Conservation (phyloP, 2,888 invertebrate species). For the Eupsilia transversa region DNA sequence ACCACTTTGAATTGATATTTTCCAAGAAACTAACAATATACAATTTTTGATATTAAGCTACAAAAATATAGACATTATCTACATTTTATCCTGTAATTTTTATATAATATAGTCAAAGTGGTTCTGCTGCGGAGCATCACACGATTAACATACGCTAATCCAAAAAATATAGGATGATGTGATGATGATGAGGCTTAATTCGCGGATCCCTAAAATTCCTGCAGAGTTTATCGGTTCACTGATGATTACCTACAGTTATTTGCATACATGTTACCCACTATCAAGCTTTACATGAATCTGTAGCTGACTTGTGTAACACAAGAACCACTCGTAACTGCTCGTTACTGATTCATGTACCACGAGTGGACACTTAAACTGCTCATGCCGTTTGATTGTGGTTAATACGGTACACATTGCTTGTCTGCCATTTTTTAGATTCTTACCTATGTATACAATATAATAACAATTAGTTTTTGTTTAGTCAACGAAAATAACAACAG, state of each 20-base stretch:
- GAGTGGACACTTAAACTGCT: slow-evolving; percentile 1
- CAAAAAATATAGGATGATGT: slow-evolving; percentile 15
- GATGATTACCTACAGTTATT: slow-evolving; percentile 24
- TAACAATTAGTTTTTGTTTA: too few relatives aligned
- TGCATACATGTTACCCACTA: too few relatives aligned
- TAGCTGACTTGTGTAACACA: too few relatives aligned
- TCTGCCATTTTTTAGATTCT: slow-evolving; percentile 19
- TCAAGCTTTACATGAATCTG: too few relatives aligned
- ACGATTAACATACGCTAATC: slow-evolving; percentile 13
- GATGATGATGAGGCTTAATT: slow-evolving; percentile 13
- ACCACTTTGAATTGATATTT: too few relatives aligned
- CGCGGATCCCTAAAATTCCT: slow-evolving; percentile 29
- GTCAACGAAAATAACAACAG: too few relatives aligned
- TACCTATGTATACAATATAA: slow-evolving; percentile 4
- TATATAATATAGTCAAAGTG: too few relatives aligned
- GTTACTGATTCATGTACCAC: slow-evolving; percentile 15
- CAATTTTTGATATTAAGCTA: too few relatives aligned
- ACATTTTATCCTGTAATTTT: too few relatives aligned
- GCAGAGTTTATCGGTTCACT: slow-evolving; percentile 18
- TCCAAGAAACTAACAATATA: too few relatives aligned
- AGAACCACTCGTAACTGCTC: slow-evolving; percentile 11
- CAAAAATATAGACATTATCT: too few relatives aligned
- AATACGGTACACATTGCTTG: slow-evolving; percentile 11
- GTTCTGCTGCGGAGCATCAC: too few relatives aligned
- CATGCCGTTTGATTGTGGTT: slow-evolving; percentile 6